Evolutionary conservation across 2,888 invertebrate species (phyloP).

Genomic region (Eurytoma californica): DNA sequence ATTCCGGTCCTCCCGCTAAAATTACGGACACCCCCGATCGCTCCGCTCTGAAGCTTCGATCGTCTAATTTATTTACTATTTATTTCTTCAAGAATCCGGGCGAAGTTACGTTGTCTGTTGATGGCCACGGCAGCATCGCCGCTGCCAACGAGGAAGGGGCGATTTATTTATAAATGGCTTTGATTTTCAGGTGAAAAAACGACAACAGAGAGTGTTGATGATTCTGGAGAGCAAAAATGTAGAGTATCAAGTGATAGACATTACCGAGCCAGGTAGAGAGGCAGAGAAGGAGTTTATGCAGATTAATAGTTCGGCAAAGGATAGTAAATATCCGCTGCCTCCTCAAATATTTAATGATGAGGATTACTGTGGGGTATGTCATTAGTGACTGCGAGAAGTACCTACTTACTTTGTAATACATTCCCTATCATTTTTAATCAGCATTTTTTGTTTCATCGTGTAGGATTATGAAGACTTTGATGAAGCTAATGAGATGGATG

Average conservation of each 20-base stretch:
- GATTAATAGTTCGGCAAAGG: conserved; percentile 86
- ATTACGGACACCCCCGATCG: neutral
- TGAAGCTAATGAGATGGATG: conserved; percentile 92
- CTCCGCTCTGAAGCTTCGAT: neutral
- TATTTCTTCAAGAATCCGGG: neutral
- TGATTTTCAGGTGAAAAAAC: conserved; percentile 90
- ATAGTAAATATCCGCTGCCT: conserved; percentile 88
- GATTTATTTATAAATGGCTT: conserved; percentile 61
- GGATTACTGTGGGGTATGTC: conserved; percentile 91
- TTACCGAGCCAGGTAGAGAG: conserved; percentile 94
- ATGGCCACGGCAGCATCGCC: neutral
- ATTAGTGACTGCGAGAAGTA: neutral
- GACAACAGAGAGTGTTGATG: conserved; percentile 95
- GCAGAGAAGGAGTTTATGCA: conserved; percentile 94
- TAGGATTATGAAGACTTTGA: conserved; percentile 96
- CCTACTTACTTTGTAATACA: neutral
- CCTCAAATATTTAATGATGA: conserved; percentile 97
- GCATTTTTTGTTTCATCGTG: conserved; percentile 20
- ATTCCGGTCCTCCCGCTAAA: neutral
- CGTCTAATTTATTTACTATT: conserved; percentile 12
- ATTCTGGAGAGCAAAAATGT: conserved; percentile 94
- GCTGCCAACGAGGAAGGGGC: neutral
- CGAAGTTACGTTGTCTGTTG: neutral
- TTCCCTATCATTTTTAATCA: neutral
- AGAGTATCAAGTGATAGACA: conserved; percentile 93